Evolutionary conservation across 2,113 vertebrate genomes (phyloP), one percentile per base, ranked within the genome.

Genomic region (Lipotes vexillifer): DNA sequence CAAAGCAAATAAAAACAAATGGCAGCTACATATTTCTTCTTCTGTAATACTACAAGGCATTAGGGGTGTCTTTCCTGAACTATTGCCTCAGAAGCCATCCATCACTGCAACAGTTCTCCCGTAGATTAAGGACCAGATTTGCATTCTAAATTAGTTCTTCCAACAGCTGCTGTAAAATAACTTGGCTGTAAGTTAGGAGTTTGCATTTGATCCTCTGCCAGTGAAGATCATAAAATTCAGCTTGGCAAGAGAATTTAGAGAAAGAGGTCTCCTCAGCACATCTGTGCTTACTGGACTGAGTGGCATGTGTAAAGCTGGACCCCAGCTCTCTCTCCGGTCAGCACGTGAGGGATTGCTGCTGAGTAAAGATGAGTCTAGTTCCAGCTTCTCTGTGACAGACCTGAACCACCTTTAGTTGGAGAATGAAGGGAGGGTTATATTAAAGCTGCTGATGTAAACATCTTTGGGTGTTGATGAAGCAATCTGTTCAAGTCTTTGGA

Each of bases 201-300:
- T 96, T 96, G 95, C 65, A 95, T 97, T 97, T 97, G 97, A 97
- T 98, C 92, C 75, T 93, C 95, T 96, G 95, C 97, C 97, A 98
- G 44, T 27, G 38, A 96, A 98, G 95, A 97, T 97, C 96, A 97
- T 97, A 97, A 97, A 97, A 97, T 96, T 91, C 97, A 97, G 55
- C 78, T 96, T 98, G 97, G 97, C 95, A 95, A 41, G 72, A 69
- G 95, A 90, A 96, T 87, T 97, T 95, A 92, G 95, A 68, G 84
- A 97, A 78, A 90, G 89, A 78, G n/a, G 90, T 93, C 95, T 96
- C 68, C 41, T 86, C 78, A 89, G 97, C 93, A 93, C 97, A 97
- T 95, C 96, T 97, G 97, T 94, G 97, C 95, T 92, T 89, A 69
- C 80, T 68, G 1, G 14, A 72, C 74, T 57, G 81, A 89, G 89